Percentiles rank a stretch among this genome's conserved stretches.
These are phyloP conservation scores for Semaprochilodus insignis DNA, from an alignment of 2,797 vertebrate species.

Conservation along the genomic window DNA sequence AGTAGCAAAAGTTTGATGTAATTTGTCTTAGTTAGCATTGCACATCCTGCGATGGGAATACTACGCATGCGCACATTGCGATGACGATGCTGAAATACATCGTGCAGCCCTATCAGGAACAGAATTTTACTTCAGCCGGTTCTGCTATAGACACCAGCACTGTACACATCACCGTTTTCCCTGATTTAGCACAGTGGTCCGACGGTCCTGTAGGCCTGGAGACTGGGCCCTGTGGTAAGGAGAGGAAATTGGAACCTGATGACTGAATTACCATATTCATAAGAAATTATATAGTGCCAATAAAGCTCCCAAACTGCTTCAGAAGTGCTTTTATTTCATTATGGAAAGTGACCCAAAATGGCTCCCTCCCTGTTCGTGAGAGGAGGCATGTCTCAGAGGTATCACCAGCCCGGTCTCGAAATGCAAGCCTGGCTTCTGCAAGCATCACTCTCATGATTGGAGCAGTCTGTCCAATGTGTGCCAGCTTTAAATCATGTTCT, in stretches of 20 bases:
- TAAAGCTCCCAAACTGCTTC: constrained; percentile 1
- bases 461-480: neutral
- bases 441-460: constrained; percentile 6
- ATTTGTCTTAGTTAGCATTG: no score
- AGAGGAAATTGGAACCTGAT: constrained; percentile 1
- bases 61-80: no score
- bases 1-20: no score
- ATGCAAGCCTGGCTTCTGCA: neutral
- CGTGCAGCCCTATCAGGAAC: no score
- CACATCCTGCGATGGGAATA: no score
- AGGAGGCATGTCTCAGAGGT: neutral
- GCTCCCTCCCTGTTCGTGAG: neutral
- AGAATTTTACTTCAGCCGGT: no score
- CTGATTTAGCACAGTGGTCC: neutral
- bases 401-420: neutral
- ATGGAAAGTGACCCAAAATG: constrained; percentile 5
- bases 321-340: constrained; percentile 30
- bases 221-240: neutral
- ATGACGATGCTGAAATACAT: no score
- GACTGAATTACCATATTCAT: constrained; percentile 27
- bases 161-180: neutral
- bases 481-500: neutral
- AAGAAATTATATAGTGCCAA: constrained; percentile 27
- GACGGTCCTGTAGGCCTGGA: no score
- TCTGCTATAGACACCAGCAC: neutral